Base-by-base conservation (phyloP, 2,797 vertebrate genomes). In the Hephaestus fuliginosus region DNA sequence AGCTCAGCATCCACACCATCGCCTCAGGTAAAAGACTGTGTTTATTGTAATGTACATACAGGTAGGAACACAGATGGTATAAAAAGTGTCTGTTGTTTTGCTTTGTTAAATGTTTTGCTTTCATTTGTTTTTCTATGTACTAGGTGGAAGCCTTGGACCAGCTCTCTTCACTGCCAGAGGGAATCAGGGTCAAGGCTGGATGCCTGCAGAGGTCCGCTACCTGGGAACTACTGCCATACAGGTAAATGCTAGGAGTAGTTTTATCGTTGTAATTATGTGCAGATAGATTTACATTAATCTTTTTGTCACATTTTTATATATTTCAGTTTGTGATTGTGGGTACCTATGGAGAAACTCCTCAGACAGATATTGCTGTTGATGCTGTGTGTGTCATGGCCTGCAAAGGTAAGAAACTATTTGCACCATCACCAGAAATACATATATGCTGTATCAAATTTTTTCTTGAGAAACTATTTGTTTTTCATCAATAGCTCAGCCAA, bases 361-460 rank as follows among this genome's bases (percentile, higher is more conserved):
- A 92, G 82, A 96, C 96, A 7, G 96, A 96, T 12, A 92, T 97
- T 77, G 97, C 96, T 2, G 87, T 97, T 71, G 96, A 97, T 90
- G 94, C 93, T 5, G 92, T 97, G 22, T 96, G 93, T 70, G 84
- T 96, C 14, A 70, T 72, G 77, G 73, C 81, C 55, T 97, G 96
- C 84, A 81, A 70, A 80, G 95, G 96, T 97, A 81, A 93, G 93
- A 72, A 76, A 64, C 20, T 17, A 11, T 30, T 2, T 56, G 3
- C 20, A 44, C 4, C 1, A 28, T 41, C 25, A 25, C 25, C 0
- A 30, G 0, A 63, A 22, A 41, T 18, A 55, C 1, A 7, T 13
- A 22, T 10, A 2, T 71, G 0, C 3, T 41, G 0, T 15, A 2
- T 36, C 5, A 0, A 7, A 1, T 49, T 36, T 10, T 49, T 62